A percentile compares a stretch with the other conserved stretches of the same genome.
These are phyloP conservation scores for Nymphalis io DNA, from an alignment of 1,140 invertebrate species.

Conservation along the genomic window DNA sequence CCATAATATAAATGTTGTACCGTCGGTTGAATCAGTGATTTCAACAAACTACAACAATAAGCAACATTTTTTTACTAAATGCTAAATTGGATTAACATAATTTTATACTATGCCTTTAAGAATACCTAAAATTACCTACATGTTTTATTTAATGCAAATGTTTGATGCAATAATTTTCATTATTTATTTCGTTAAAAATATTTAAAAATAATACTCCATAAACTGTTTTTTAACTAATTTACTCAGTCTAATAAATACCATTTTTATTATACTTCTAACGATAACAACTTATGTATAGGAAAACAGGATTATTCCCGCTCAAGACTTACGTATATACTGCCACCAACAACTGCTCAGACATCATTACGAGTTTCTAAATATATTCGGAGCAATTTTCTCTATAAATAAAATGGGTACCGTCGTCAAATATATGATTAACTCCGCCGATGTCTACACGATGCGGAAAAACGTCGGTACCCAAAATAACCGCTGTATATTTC, in stretches of 20 bases:
- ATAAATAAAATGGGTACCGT: conserved; percentile 67
- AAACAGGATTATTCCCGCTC: conserved; percentile 33
- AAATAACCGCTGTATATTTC: conserved; percentile 77
- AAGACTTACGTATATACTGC: conserved; percentile 39
- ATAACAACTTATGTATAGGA: conserved; percentile 8
- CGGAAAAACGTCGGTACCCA: conserved; percentile 72
- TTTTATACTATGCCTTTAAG: not conserved
- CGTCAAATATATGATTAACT: conserved; percentile 73
- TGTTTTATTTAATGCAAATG: not conserved
- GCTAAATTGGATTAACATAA: too few species aligned
- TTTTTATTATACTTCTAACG: not conserved
- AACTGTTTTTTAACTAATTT: not conserved
- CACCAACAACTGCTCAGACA: conserved; percentile 53
- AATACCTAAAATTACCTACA: not conserved
- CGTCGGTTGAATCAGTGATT: not conserved
- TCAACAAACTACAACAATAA: not conserved
- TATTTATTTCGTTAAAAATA: not conserved
- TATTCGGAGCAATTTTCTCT: conserved; percentile 64
- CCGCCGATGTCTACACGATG: conserved; percentile 66
- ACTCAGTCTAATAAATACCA: not conserved
- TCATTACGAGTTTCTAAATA: conserved; percentile 64
- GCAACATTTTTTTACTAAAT: too few species aligned
- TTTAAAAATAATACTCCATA: not conserved
- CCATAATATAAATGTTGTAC: not conserved
- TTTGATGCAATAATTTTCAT: not conserved